These are phyloP conservation scores for Sinelater perroti DNA, from an alignment of 2,888 invertebrate species.

Conservation along the genomic window DNA sequence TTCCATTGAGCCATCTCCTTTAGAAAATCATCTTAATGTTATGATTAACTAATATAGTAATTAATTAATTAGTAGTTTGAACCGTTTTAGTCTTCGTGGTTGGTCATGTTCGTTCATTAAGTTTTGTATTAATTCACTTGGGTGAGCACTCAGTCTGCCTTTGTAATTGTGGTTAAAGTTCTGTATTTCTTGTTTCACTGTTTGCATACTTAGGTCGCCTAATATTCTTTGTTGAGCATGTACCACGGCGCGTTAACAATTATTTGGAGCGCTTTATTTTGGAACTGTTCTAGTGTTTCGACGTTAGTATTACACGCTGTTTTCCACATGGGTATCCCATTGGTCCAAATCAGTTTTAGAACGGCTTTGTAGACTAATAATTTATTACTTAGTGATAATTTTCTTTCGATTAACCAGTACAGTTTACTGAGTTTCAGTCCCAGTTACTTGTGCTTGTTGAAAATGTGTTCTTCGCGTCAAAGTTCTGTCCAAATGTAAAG, in stretches of 20 bases:
- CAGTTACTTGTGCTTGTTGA: not conserved
- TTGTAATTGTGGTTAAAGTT: not conserved
- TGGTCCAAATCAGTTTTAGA: not conserved
- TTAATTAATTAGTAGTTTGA: no score
- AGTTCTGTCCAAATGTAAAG: not conserved
- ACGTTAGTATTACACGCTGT: not conserved
- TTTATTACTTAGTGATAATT: not conserved
- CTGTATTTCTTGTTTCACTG: not conserved
- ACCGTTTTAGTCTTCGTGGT: not conserved
- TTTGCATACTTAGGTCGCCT: slow-evolving; percentile 1
- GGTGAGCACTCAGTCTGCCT: slow-evolving; percentile 3
- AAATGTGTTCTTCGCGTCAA: not conserved
- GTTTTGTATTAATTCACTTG: not conserved
- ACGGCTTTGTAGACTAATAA: not conserved
- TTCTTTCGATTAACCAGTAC: not conserved
- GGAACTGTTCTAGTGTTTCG: not conserved
- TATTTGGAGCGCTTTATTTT: not conserved
- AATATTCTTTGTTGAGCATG: not conserved
- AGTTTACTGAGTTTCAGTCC: slow-evolving; percentile 1
- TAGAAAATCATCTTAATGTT: no score
- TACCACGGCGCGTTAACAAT: slow-evolving; percentile 1
- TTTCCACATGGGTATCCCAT: not conserved
- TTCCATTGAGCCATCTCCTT: no score
- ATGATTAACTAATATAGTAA: no score
- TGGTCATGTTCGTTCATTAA: not conserved